These are phyloP conservation scores for Argynnis bischoffii DNA, from an alignment of 2,888 invertebrate genomes.

Conservation along the genomic window DNA sequence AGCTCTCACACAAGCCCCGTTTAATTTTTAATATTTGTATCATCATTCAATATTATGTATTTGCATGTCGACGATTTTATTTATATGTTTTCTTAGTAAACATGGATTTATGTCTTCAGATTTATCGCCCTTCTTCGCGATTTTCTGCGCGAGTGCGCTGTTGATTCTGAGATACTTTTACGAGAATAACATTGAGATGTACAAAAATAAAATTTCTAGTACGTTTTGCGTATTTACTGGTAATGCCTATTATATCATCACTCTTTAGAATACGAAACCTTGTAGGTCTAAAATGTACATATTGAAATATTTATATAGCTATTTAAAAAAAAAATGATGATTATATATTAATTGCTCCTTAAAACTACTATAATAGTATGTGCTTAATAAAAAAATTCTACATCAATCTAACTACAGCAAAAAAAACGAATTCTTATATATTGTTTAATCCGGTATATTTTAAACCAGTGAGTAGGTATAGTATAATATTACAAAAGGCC, in stretches of 20 bases:
- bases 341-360: too few relatives aligned
- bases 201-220: constrained; percentile 3
- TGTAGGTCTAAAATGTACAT: too few relatives aligned
- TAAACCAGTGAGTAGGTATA: too few relatives aligned
- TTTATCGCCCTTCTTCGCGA: constrained; percentile 39
- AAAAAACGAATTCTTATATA: too few relatives aligned
- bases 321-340: too few relatives aligned
- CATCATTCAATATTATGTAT: constrained; percentile 20
- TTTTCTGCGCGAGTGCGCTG: constrained; percentile 39
- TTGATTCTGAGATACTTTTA: constrained; percentile 32
- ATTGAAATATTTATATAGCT: too few relatives aligned
- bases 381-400: too few relatives aligned
- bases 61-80: constrained; percentile 23
- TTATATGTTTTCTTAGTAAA: constrained; percentile 38
- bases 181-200: constrained; percentile 15
- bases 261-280: too few relatives aligned
- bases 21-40: constrained; percentile 17
- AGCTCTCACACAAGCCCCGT: not conserved
- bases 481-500: too few relatives aligned
- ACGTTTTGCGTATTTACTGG: not conserved
- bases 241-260: not conserved
- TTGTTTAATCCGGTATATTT: too few relatives aligned
- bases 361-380: too few relatives aligned
- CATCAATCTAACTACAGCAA: too few relatives aligned
- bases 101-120: constrained; percentile 38